Conservation (phyloP, 2,113 vertebrate species). For the Ictalurus punctatus region DNA sequence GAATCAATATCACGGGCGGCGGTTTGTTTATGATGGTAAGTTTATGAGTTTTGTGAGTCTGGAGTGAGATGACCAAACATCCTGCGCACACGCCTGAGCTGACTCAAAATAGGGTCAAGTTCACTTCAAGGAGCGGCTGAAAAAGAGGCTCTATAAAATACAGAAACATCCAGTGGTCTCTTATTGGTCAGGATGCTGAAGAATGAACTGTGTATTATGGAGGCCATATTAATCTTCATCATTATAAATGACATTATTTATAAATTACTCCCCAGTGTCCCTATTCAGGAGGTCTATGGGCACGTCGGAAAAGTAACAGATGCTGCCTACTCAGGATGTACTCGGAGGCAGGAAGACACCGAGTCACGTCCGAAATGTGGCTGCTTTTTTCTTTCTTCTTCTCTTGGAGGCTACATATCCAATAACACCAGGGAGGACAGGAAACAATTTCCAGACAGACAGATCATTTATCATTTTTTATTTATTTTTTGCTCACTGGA, state of each 20-base stretch:
- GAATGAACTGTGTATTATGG: slow-evolving; percentile 44
- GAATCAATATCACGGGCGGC: slow-evolving; percentile 3
- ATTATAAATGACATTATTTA: slow-evolving; percentile 62
- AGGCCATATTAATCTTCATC: slow-evolving; percentile 60
- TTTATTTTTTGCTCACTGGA: neutral
- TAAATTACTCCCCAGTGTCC: slow-evolving; percentile 5
- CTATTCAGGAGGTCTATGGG: slow-evolving; percentile 50
- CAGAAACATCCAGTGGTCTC: neutral
- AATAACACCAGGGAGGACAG: no score
- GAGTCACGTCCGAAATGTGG: neutral
- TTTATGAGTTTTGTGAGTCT: slow-evolving; percentile 27
- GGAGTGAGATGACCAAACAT: slow-evolving; percentile 5
- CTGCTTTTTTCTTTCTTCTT: no score
- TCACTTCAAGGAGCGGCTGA: neutral
- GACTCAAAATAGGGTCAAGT: neutral
- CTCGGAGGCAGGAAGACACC: neutral
- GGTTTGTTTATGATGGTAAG: slow-evolving; percentile 34
- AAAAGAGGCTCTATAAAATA: neutral
- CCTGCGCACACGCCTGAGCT: neutral
- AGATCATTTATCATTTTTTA: no score
- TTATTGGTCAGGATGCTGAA: slow-evolving; percentile 38
- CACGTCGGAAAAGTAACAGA: neutral
- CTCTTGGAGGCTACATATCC: neutral
- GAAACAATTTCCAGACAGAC: neutral
- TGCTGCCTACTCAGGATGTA: neutral